Percentiles rank a stretch among this genome's conserved stretches.
Conservation (phyloP, 2,797 vertebrate genomes). For the Crenuchus spilurus region DNA sequence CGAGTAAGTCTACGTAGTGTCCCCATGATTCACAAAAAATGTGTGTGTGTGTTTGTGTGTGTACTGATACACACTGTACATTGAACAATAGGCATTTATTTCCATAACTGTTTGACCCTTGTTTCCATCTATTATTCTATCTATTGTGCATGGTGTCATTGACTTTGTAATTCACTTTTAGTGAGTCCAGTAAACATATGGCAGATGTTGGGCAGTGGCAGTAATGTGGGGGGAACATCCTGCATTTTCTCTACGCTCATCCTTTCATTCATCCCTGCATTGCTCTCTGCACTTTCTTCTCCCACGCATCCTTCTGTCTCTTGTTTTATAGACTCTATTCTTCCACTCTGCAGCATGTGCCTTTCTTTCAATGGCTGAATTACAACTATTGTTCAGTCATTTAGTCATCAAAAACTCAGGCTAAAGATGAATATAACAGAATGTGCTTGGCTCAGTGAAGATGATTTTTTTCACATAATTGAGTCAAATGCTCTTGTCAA, state of each 20-base stretch:
- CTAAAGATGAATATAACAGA: neutral
- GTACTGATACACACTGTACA: too few species aligned
- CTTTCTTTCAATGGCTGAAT: neutral
- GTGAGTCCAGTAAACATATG: conserved; percentile 29
- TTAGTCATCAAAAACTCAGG: conserved; percentile 2
- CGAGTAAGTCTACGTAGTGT: too few species aligned
- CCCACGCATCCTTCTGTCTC: conserved; percentile 5
- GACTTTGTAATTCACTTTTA: conserved; percentile 10
- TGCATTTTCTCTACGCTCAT: conserved; percentile 1
- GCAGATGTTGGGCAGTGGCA: conserved; percentile 22
- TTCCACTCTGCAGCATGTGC: neutral
- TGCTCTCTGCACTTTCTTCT: conserved; percentile 9
- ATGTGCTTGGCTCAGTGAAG: conserved; percentile 10
- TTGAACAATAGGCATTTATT: neutral
- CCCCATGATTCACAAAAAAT: too few species aligned
- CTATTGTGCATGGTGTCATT: conserved; percentile 35
- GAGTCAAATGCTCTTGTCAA: conserved; percentile 10
- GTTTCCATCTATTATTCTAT: conserved; percentile 24
- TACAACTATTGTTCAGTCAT: conserved; percentile 13
- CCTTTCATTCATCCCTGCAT: conserved; percentile 32
- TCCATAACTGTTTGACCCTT: neutral
- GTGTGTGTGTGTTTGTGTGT: too few species aligned
- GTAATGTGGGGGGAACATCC: conserved; percentile 26
- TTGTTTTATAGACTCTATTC: neutral
- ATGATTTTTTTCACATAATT: conserved; percentile 30